Conservation (phyloP, 2,113 vertebrate genomes). For the Tylochromis polylepis region DNA sequence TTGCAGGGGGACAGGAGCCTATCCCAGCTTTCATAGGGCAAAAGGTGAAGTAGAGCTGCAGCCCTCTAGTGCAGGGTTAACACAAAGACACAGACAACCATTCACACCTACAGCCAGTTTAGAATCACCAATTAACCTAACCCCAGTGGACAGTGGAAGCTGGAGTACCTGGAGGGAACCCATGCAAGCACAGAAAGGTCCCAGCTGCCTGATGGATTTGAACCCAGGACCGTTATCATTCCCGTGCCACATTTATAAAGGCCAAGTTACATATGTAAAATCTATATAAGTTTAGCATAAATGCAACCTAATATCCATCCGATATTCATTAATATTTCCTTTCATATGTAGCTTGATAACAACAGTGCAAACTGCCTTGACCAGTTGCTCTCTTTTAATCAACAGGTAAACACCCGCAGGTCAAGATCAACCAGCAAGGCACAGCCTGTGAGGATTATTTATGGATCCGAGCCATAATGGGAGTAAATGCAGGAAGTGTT, state of each 20-base stretch:
- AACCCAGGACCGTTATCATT: background rate
- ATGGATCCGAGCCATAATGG: background rate
- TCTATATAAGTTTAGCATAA: background rate
- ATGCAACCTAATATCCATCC: background rate
- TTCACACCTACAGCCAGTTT: background rate
- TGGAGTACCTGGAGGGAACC: too few relatives aligned
- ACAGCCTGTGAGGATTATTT: background rate
- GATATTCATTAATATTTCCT: background rate
- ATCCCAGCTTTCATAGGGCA: background rate
- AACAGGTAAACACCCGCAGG: constrained; percentile 15
- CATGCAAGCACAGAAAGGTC: background rate
- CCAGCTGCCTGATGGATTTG: background rate
- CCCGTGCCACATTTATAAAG: background rate
- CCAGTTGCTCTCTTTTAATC: background rate
- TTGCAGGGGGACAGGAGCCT: background rate
- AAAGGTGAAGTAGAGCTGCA: background rate
- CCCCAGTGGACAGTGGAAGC: background rate
- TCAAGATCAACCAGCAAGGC: background rate
- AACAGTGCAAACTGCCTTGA: background rate
- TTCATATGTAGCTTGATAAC: background rate
- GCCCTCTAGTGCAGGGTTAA: background rate
- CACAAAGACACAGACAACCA: background rate
- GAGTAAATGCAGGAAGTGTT: background rate
- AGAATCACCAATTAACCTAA: background rate
- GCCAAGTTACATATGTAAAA: background rate